Percentiles rank a stretch among this genome's conserved stretches.
These are phyloP conservation scores for Taenioides sp. DNA, from an alignment of 2,797 vertebrate genomes.

Conservation along the genomic window DNA sequence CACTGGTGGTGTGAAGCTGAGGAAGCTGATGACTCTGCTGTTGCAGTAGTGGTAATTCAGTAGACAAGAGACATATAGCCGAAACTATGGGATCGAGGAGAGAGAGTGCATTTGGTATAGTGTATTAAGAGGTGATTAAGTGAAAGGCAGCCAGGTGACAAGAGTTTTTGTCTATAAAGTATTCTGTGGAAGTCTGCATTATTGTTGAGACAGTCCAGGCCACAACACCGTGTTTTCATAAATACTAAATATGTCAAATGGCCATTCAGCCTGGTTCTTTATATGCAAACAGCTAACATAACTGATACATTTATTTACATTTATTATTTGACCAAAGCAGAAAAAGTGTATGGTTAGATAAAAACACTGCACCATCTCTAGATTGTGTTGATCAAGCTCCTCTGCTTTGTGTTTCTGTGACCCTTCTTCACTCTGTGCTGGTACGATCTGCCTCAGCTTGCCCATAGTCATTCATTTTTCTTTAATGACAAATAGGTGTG, in stretches of 20 bases:
- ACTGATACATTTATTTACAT: neutral
- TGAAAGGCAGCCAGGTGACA: neutral
- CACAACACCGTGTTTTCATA: too few species aligned
- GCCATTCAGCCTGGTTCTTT: neutral
- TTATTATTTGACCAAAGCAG: neutral
- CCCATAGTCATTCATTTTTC: conserved; percentile 37
- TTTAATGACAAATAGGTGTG: conserved; percentile 49
- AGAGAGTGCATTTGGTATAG: neutral
- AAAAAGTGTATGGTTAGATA: neutral
- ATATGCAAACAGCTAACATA: neutral
- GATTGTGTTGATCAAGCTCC: neutral
- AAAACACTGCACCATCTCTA: neutral
- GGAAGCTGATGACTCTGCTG: neutral
- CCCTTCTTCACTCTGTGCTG: conserved; percentile 30
- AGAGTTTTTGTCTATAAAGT: too few species aligned
- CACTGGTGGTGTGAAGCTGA: neutral
- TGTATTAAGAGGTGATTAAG: neutral
- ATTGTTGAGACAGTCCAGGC: too few species aligned
- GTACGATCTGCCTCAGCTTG: conserved; percentile 68
- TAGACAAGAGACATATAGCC: too few species aligned
- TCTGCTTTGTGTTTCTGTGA: neutral
- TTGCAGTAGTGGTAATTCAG: neutral
- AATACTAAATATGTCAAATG: neutral
- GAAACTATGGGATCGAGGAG: neutral
- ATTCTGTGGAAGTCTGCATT: too few species aligned